Base-by-base conservation (phyloP, 2,888 invertebrate species). In the Rugalucina vietnamica region DNA sequence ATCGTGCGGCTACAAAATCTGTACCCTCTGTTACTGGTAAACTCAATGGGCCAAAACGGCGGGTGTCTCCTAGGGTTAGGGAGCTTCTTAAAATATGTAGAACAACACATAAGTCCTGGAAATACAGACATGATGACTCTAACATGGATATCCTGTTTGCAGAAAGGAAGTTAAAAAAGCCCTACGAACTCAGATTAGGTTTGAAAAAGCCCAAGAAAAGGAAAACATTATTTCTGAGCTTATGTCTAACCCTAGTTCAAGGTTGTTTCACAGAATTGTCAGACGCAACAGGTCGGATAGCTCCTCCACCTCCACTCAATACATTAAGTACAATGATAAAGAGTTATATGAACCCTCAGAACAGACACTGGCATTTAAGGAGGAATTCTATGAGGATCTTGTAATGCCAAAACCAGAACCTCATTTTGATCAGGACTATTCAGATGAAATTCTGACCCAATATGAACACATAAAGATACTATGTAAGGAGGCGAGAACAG, bases 161-260 rank as follows among this genome's bases (percentile, higher is more conserved):
- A 24, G 54, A 12, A 54, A 54, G 54, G n/a, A 54, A 54, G 21
- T n/a, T 54, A 54, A 54, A 54, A 54, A 54, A 54, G 54, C 54
- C 54, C n/a, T 54, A 54, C 54, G 54, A 21, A 54, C 54, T 54
- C 54, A 27, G 29, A 27, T 60, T 60, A 3, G 54, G 4, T 54
- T 54, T 54, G 54, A 54, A 54, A 54, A 54, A 54, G 12, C 21
- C n/a, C 54, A 54, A 54, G 54, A 54, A 24, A 54, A 54, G 54
- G 54, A 54, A 54, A 54, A 54, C n/a, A 54, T 54, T 14, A 54
- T 54, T 54, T 54, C 54, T n/a, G 54, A 54, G n/a, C 54, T 54
- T 12, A 54, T 54, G 54, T 54, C 54, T 54, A 54, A 54, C 21
- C 54, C 8, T 4, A 54, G 54, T 21, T 54, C 54, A 54, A 29